Percentiles rank a stretch among this genome's conserved stretches.
phyloP scores from a whole-genome alignment of 2,888 invertebrate genomes.

The Corbicula japonica region DNA sequence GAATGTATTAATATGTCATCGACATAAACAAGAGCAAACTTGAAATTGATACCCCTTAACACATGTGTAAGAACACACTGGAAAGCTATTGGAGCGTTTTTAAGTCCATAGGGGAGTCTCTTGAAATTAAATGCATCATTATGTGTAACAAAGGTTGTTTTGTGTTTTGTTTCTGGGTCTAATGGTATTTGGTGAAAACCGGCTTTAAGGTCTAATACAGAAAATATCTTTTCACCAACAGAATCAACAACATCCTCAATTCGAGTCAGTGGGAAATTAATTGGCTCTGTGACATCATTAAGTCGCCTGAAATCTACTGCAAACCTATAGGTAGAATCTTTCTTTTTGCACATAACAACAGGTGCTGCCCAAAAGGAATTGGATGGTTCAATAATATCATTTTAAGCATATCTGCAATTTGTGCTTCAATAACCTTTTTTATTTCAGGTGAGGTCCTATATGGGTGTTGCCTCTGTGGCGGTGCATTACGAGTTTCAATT shows the following conservation, averaged over 20 bases:
- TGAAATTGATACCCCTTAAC: constrained; percentile 64
- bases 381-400: constrained; percentile 53
- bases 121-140: constrained; percentile 54
- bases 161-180: constrained; percentile 61
- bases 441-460: constrained; percentile 37
- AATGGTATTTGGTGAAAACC: constrained; percentile 52
- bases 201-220: constrained; percentile 43
- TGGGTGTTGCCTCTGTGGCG: constrained; percentile 25
- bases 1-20: constrained; percentile 66
- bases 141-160: constrained; percentile 64
- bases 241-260: constrained; percentile 55
- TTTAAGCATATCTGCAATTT: constrained; percentile 46
- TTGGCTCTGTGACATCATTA: constrained; percentile 58
- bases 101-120: constrained; percentile 55
- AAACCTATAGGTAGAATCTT: constrained; percentile 48
- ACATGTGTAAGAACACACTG: constrained; percentile 53
- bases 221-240: no score
- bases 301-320: constrained; percentile 60
- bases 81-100: constrained; percentile 58
- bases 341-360: constrained; percentile 57
- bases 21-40: constrained; percentile 62
- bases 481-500: constrained; percentile 50
- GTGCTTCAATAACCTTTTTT: constrained; percentile 42
- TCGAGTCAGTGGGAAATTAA: constrained; percentile 50
- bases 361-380: constrained; percentile 45